Base-by-base conservation (phyloP, 2,888 invertebrate species). In the Coleophora deauratella region DNA sequence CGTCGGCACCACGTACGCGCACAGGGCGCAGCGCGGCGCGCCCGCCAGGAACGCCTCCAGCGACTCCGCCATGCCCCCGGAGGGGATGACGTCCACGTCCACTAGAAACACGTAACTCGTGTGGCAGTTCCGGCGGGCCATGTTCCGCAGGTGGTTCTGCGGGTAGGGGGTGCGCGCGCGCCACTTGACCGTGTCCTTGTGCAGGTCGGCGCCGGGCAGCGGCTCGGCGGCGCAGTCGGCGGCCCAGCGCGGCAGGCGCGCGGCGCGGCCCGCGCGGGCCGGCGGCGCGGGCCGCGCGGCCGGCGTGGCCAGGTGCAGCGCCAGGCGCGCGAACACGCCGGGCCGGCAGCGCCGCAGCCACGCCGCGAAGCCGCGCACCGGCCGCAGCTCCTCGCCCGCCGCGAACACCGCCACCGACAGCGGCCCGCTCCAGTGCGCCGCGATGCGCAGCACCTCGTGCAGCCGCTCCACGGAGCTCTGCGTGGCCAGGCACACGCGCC, bases 1-100 rank as follows among this genome's bases (percentile, higher is more conserved):
- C 0, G 96, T 96, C 0, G 96, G 96, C 57, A 96, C 91, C 35
- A 96, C 96, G 73, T 93, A 96, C 12, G 95, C 96, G 66, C 96
- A 96, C 50, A 88, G 72, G 2, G 78, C 82, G 45, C 88, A 88
- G 54, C 88, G 89, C 36, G 89, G 88, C 8, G 87, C 84, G 27
- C 66, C 85, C 12, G 73, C 72, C 11, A 94, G 72, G 68, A 95
- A 95, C 42, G 79, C 81, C 52, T 94, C 91, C 45, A 96, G 77
- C 13, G 88, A 85, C 39, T 89, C 88, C 1, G 92, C 89, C 80
- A 95, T 90, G 47, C 90, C 90, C 51, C 77, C 82, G 46, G 93
- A 93, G 1, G 96, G 96, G 44, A 96, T 91, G 47, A 96, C 93
- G 68, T 97, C 96, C 8, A 96, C 91, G 71, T 96, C 96, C 1